A percentile compares a stretch with the other conserved stretches of the same genome.
Conservation (phyloP, 2,888 invertebrate genomes). For the Pristionchus exspectatus region DNA sequence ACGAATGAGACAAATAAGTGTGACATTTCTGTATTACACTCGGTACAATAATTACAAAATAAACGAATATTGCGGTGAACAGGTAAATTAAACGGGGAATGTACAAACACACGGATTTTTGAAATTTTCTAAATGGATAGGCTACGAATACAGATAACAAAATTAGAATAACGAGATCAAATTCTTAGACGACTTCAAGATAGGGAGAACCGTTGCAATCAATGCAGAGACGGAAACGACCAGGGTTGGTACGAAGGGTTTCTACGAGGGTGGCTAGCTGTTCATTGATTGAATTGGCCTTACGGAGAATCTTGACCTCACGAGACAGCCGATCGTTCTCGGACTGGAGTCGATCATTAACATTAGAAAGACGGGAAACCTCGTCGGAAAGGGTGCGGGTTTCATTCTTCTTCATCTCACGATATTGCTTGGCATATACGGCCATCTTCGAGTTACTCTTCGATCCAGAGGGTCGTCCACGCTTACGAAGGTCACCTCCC, state of each 20-base stretch:
- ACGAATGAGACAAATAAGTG: neutral
- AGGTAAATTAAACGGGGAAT: conserved; percentile 1
- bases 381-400: conserved; percentile 59
- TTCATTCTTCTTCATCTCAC: conserved; percentile 69
- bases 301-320: conserved; percentile 40
- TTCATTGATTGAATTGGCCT: conserved; percentile 10
- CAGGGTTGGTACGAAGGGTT: conserved; percentile 21
- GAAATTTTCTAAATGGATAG: neutral
- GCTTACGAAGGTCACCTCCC: conserved; percentile 53
- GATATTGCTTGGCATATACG: conserved; percentile 69
- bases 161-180: neutral
- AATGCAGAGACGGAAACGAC: conserved; percentile 28
- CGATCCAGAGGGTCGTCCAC: conserved; percentile 65
- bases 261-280: conserved; percentile 41
- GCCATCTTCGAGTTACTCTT: conserved; percentile 69
- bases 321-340: conserved; percentile 37
- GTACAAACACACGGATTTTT: conserved; percentile 43
- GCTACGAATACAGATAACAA: neutral
- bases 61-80: neutral
- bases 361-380: conserved; percentile 55
- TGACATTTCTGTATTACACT: conserved; percentile 14
- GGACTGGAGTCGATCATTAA: conserved; percentile 52
- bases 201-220: conserved; percentile 26
- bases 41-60: neutral
- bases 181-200: conserved; percentile 23